Evolutionary conservation across 2,113 vertebrate genomes (phyloP).

Genomic region (Egretta garzetta): DNA sequence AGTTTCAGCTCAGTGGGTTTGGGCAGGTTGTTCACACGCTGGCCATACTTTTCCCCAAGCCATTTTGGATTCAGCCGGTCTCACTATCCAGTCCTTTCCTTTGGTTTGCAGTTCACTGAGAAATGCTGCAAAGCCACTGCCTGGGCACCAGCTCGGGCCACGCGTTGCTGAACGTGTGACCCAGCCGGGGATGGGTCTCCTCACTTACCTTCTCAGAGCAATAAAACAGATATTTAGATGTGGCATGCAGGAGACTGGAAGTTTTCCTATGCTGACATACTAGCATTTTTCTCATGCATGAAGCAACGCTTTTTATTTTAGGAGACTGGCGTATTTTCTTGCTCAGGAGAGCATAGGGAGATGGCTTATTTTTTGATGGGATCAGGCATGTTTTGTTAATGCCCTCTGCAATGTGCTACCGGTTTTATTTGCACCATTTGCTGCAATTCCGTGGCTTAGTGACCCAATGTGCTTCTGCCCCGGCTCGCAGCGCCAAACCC

Average conservation of each 20-base stretch:
- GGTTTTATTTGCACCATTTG: constrained; percentile 39
- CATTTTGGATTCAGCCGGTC: background rate
- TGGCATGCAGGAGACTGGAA: background rate
- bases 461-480: background rate
- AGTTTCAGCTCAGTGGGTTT: background rate
- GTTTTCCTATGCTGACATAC: background rate
- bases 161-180: background rate
- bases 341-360: constrained; percentile 23
- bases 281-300: constrained; percentile 2
- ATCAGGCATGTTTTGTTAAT: constrained; percentile 34
- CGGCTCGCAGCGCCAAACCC: background rate
- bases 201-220: background rate
- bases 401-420: background rate
- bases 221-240: background rate
- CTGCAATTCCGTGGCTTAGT: background rate
- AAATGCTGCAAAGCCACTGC: background rate
- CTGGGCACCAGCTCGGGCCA: background rate
- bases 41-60: background rate
- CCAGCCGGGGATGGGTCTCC: background rate
- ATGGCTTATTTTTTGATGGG: constrained; percentile 29
- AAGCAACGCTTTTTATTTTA: constrained; percentile 32
- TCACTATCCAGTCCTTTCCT: background rate
- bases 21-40: background rate
- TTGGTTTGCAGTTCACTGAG: background rate
- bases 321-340: background rate